phyloP scores from a whole-genome alignment of 2,113 vertebrate genomes.

The Muscicapa adusta region DNA sequence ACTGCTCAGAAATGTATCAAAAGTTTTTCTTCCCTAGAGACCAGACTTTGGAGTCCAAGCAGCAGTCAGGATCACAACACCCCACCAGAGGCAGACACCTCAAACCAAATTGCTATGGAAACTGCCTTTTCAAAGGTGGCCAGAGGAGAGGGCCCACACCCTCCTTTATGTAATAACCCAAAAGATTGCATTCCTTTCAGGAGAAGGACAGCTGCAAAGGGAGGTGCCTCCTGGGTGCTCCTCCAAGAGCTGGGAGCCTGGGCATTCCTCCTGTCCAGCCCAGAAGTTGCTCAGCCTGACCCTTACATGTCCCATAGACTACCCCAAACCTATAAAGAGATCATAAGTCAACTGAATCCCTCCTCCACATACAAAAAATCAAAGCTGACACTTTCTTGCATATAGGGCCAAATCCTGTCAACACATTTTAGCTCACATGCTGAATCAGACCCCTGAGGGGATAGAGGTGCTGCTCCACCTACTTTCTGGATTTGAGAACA shows the following conservation, averaged over 20 bases:
- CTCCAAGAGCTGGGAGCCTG: not conserved
- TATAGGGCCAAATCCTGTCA: slow-evolving; percentile 44
- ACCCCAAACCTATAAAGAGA: not conserved
- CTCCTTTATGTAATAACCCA: slow-evolving; percentile 35
- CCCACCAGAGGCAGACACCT: not conserved
- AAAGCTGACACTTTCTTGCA: not conserved
- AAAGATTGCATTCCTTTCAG: slow-evolving; percentile 34
- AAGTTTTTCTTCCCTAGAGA: not conserved
- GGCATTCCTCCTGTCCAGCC: not conserved
- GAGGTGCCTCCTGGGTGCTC: not conserved
- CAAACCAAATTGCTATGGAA: accelerated
- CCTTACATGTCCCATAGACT: not conserved
- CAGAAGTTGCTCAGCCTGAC: not conserved
- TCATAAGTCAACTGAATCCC: not conserved
- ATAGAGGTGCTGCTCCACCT: slow-evolving; percentile 38
- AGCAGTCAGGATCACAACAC: not conserved
- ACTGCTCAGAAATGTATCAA: not conserved
- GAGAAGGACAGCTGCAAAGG: not conserved
- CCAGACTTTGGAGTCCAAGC: not conserved
- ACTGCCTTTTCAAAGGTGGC: not conserved
- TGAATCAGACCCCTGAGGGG: slow-evolving; percentile 52
- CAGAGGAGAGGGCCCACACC: not conserved
- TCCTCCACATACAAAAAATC: not conserved
- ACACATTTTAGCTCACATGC: not conserved
- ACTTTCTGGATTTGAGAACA: slow-evolving; percentile 1